phyloP scores from a whole-genome alignment of 2,888 invertebrate genomes.

The Nemotelus pantherinus region DNA sequence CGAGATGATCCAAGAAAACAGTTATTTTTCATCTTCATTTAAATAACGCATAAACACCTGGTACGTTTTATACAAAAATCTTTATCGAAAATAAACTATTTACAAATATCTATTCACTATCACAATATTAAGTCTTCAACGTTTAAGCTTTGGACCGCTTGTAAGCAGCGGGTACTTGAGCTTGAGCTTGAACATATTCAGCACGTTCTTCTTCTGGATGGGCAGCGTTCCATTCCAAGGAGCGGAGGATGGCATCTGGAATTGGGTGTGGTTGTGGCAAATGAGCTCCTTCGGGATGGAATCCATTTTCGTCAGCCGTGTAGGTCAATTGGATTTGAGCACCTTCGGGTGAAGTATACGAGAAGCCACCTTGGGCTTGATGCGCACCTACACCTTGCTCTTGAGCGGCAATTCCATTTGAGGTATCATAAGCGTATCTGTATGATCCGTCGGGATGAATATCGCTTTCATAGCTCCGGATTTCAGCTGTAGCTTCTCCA shows the following conservation, averaged over 20 bases:
- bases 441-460: conserved; percentile 34
- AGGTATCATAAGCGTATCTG: conserved; percentile 23
- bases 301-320: conserved; percentile 36
- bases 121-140: conserved; percentile 54
- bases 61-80: too few relatives aligned
- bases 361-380: conserved; percentile 12
- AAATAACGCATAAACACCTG: too few relatives aligned
- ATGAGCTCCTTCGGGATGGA: conserved; percentile 39
- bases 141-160: conserved; percentile 67
- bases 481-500: conserved; percentile 30
- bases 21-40: too few relatives aligned
- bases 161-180: conserved; percentile 66
- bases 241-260: conserved; percentile 35
- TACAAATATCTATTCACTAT: conserved; percentile 19
- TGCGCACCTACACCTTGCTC: conserved; percentile 23
- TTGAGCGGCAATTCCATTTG: conserved; percentile 38
- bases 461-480: conserved; percentile 27
- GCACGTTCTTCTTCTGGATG: conserved; percentile 53
- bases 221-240: conserved; percentile 35
- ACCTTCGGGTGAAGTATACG: conserved; percentile 67
- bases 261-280: conserved; percentile 33
- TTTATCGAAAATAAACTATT: conserved; percentile 27
- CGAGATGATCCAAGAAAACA: too few relatives aligned
- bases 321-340: conserved; percentile 20
- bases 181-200: conserved; percentile 21